phyloP scores from a whole-genome alignment of 2,797 vertebrate species.

The Numenius phaeopus region DNA sequence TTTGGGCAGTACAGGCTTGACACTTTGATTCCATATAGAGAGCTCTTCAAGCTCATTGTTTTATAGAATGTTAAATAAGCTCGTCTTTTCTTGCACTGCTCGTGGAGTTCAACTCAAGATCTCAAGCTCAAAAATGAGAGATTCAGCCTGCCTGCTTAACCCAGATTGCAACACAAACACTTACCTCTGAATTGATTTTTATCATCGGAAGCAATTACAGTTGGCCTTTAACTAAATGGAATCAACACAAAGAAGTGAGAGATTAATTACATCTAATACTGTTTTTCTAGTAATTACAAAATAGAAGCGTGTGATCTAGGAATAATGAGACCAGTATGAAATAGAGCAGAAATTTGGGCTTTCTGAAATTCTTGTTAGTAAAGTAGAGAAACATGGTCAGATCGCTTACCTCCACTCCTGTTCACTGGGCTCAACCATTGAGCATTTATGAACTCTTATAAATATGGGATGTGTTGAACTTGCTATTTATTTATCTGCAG shows the following conservation, averaged over 20 bases:
- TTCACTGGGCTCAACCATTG: neutral
- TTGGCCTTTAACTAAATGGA: neutral
- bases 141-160: neutral
- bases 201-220: neutral
- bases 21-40: neutral
- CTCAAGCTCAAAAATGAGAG: neutral
- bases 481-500: neutral
- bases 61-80: conserved; percentile 5
- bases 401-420: neutral
- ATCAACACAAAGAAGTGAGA: neutral
- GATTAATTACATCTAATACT: neutral
- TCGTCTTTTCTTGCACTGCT: neutral
- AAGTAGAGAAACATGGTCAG: neutral
- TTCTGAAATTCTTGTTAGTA: neutral
- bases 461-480: neutral
- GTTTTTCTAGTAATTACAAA: conserved; percentile 19
- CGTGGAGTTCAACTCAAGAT: neutral
- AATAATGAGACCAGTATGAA: neutral
- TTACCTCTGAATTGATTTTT: neutral
- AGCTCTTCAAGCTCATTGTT: neutral
- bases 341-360: neutral
- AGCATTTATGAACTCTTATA: neutral
- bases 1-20: neutral
- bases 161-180: neutral
- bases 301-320: neutral